A percentile compares a stretch with the other conserved stretches of the same genome.
Evolutionary conservation across 2,888 invertebrate genomes (phyloP).

Genomic region (Erebia ligea): DNA sequence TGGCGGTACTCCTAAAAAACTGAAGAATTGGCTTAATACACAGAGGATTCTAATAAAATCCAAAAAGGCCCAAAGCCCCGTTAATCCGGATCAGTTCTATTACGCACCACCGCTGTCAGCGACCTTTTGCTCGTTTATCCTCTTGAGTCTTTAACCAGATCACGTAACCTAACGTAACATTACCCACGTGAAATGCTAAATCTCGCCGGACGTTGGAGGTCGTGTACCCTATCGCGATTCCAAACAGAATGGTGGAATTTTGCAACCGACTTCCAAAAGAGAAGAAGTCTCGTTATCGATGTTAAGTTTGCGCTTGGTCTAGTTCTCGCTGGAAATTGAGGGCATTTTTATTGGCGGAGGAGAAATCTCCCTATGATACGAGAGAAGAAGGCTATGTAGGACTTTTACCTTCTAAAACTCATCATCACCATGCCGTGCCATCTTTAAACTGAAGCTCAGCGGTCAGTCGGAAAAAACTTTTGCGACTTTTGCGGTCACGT

Average conservation of each 20-base stretch:
- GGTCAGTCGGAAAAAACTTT: too few relatives aligned
- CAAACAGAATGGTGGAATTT: conserved; percentile 13
- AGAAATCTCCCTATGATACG: too few relatives aligned
- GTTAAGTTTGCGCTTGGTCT: neutral
- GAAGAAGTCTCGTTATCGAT: neutral
- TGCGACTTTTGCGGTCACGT: too few relatives aligned
- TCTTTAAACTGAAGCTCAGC: too few relatives aligned
- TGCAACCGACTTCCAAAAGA: conserved; percentile 14
- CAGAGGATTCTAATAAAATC: neutral
- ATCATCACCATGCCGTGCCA: too few relatives aligned
- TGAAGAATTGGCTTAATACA: neutral
- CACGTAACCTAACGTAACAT: conserved; percentile 37
- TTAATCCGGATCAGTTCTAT: neutral
- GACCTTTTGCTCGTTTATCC: conserved; percentile 33
- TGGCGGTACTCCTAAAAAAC: too few relatives aligned
- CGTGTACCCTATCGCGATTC: conserved; percentile 24
- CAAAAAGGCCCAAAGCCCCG: neutral
- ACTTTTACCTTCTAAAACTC: too few relatives aligned
- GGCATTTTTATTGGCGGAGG: too few relatives aligned
- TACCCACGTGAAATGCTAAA: conserved; percentile 28
- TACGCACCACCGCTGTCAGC: neutral
- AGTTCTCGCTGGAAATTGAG: neutral
- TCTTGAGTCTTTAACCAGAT: conserved; percentile 29
- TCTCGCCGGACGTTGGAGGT: conserved; percentile 31
- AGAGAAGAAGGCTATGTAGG: too few relatives aligned